phyloP scores from a whole-genome alignment of 2,113 vertebrate genomes.

The Lophochroa leadbeateri region DNA sequence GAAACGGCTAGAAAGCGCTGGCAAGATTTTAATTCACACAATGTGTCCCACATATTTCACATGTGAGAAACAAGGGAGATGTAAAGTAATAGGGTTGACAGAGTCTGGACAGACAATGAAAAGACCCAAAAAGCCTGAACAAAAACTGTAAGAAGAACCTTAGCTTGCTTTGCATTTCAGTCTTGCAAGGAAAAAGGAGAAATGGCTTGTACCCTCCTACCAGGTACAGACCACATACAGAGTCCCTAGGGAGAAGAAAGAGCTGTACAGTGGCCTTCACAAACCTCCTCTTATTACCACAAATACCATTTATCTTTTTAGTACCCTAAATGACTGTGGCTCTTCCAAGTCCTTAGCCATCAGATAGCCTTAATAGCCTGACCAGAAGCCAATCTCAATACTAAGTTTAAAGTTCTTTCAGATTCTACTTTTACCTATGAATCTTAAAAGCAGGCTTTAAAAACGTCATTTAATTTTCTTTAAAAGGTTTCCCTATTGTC shows the following conservation, averaged over 20 bases:
- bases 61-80: neutral
- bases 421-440: neutral
- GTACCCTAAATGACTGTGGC: neutral
- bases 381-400: neutral
- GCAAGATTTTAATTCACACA: neutral
- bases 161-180: neutral
- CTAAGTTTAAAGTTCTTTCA: neutral
- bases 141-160: neutral
- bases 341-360: neutral
- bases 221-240: neutral
- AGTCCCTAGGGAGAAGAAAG: neutral
- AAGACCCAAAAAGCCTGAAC: neutral
- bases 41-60: neutral
- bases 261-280: neutral
- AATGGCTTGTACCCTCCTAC: neutral
- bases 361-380: neutral
- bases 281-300: neutral
- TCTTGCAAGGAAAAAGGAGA: neutral
- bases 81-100: neutral
- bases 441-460: neutral
- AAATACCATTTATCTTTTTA: neutral
- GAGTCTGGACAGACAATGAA: neutral
- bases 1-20: neutral
- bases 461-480: neutral
- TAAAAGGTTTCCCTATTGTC: neutral